These are phyloP conservation scores for Netelia virgata DNA, from an alignment of 2,888 invertebrate species.

Conservation along the genomic window DNA sequence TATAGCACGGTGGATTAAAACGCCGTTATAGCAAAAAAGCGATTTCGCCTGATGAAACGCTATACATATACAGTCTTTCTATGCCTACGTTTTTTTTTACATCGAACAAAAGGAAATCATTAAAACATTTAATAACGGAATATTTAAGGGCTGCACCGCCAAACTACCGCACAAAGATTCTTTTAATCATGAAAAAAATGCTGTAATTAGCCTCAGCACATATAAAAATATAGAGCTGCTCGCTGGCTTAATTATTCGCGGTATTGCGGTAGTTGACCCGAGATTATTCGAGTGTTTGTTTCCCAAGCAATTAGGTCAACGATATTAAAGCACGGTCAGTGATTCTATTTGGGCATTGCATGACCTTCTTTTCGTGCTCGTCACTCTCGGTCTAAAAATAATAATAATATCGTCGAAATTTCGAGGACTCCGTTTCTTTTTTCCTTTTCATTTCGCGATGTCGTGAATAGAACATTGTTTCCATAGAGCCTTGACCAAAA, in stretches of 20 bases:
- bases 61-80: conserved; percentile 6
- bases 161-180: not conserved
- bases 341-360: conserved; percentile 7
- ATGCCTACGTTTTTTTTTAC: conserved; percentile 2
- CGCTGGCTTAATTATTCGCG: conserved; percentile 13
- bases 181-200: not conserved
- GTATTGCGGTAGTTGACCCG: conserved; percentile 44
- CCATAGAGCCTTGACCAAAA: conserved; percentile 16
- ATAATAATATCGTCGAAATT: conserved; percentile 9
- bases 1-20: conserved; percentile 45
- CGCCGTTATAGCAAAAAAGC: conserved; percentile 18
- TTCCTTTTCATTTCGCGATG: conserved; percentile 10
- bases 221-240: not conserved
- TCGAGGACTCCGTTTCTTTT: not conserved
- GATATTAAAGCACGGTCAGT: conserved; percentile 48
- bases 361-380: conserved; percentile 3
- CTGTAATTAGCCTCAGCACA: not conserved
- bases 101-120: not conserved
- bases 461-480: not conserved
- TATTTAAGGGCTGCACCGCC: not conserved
- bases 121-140: not conserved
- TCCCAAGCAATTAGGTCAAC: conserved; percentile 20
- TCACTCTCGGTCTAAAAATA: conserved; percentile 24
- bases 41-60: conserved; percentile 1
- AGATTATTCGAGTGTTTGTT: conserved; percentile 21